Percentiles rank a stretch among this genome's conserved stretches.
Conservation (phyloP, 2,797 vertebrate species). For the Carcharodon carcharias region DNA sequence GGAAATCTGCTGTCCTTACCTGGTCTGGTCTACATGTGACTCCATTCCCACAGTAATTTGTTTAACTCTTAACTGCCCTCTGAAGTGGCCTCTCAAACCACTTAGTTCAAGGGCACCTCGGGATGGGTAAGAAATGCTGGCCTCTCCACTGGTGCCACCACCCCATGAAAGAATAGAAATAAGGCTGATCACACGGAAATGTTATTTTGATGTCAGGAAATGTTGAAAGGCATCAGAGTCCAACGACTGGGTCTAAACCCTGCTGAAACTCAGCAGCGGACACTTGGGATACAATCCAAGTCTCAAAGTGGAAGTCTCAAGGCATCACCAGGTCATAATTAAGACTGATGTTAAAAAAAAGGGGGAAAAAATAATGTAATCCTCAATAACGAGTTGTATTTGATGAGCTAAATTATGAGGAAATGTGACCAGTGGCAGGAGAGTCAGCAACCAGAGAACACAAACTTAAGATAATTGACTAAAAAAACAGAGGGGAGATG, state of each 20-base stretch:
- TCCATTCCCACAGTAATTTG: no score
- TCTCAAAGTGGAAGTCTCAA: not conserved
- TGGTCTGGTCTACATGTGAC: no score
- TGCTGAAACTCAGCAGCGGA: not conserved
- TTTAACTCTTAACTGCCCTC: no score
- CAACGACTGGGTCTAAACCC: not conserved
- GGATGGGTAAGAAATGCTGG: no score
- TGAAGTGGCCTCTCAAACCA: no score
- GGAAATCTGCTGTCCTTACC: no score
- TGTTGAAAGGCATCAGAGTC: not conserved
- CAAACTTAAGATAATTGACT: not conserved
- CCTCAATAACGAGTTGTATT: no score
- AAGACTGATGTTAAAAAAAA: not conserved
- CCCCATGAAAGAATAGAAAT: no score
- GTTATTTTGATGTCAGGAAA: not conserved
- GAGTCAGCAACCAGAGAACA: not conserved
- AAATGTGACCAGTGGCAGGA: not conserved
- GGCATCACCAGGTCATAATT: not conserved
- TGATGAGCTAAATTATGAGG: no score
- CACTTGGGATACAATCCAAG: not conserved
- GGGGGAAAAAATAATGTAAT: not conserved
- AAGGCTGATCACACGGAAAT: not conserved
- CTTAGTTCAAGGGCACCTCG: no score
- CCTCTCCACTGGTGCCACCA: no score
- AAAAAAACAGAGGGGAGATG: not conserved